Evolutionary conservation across 23 tunicate genomes (phyloP).

Genomic region (Trididemnum clinides): DNA sequence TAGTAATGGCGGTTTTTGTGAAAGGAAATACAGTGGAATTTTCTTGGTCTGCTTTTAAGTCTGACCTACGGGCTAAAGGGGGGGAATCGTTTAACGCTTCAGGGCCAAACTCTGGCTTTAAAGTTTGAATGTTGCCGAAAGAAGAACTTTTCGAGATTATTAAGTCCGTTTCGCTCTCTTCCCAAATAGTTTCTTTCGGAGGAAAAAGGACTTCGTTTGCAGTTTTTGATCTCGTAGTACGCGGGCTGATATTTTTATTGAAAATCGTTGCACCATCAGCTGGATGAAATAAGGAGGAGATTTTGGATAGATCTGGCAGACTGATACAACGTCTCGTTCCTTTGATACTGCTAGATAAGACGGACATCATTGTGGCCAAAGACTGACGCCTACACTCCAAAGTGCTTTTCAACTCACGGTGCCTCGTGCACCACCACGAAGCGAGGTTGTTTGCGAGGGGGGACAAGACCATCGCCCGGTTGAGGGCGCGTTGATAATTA

Average conservation of each 20-base stretch:
- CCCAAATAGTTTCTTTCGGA: not conserved
- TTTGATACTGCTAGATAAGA: slow-evolving; percentile 40
- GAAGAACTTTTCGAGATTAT: not conserved
- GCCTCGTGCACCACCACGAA: slow-evolving; percentile 68
- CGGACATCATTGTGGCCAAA: slow-evolving; percentile 50
- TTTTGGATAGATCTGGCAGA: slow-evolving; percentile 67
- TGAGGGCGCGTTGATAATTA: slow-evolving; percentile 40
- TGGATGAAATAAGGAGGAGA: slow-evolving; percentile 23
- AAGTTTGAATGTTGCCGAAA: not conserved
- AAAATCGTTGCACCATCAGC: not conserved
- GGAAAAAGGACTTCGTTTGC: not conserved
- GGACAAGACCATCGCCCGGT: slow-evolving; percentile 82
- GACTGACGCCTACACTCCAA: slow-evolving; percentile 36
- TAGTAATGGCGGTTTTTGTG: not conserved
- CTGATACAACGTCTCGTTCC: slow-evolving; percentile 66
- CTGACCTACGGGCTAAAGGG: no score
- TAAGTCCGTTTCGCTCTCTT: slow-evolving; percentile 11
- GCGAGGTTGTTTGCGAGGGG: slow-evolving; percentile 74
- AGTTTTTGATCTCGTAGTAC: not conserved
- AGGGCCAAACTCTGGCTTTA: not conserved
- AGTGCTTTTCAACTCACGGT: not conserved
- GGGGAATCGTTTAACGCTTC: no score
- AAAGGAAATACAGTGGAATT: no score
- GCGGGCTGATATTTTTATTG: not conserved
- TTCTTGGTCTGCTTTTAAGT: no score